A percentile compares a stretch with the other conserved stretches of the same genome.
Conservation (phyloP, 2,113 vertebrate genomes). For the Pao palembangensis region DNA sequence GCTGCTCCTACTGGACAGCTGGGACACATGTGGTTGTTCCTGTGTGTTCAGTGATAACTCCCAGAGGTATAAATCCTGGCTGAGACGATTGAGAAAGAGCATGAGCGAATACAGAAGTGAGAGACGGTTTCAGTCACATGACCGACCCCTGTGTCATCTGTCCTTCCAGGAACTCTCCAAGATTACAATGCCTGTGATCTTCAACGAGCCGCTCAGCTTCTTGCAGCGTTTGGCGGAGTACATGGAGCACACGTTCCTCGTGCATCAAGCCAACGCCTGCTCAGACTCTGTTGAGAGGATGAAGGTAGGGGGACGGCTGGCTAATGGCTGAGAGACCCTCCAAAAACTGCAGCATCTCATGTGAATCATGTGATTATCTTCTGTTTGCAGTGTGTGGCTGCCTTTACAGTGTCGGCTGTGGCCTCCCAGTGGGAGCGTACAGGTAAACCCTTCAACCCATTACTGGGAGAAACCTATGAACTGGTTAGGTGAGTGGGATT, state of each 20-base stretch:
- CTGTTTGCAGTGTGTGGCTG: conserved; percentile 85
- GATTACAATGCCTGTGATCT: conserved; percentile 98
- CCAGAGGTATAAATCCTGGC: no score
- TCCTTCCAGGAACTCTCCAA: conserved; percentile 89
- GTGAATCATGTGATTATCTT: neutral
- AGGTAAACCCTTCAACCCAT: conserved; percentile 95
- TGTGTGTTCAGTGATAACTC: no score
- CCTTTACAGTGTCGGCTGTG: conserved; percentile 94
- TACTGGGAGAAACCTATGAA: conserved; percentile 96
- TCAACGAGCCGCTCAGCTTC: conserved; percentile 97
- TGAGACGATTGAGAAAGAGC: no score
- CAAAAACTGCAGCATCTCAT: no score
- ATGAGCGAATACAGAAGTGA: no score
- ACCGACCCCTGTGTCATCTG: neutral
- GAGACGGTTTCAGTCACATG: no score
- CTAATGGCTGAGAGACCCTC: neutral
- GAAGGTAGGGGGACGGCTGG: conserved; percentile 78
- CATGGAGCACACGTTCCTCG: conserved; percentile 97
- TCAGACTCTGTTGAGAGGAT: conserved; percentile 86
- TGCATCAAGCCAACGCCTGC: conserved; percentile 84
- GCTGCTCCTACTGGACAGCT: no score
- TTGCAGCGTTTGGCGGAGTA: conserved; percentile 94
- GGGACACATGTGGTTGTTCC: no score
- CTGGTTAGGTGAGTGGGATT: conserved; percentile 81
- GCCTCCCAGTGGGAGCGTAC: conserved; percentile 98